A percentile compares a stretch with the other conserved stretches of the same genome.
Evolutionary conservation across 2,888 invertebrate genomes (phyloP).

Genomic region (Chaitophorus viminalis): DNA sequence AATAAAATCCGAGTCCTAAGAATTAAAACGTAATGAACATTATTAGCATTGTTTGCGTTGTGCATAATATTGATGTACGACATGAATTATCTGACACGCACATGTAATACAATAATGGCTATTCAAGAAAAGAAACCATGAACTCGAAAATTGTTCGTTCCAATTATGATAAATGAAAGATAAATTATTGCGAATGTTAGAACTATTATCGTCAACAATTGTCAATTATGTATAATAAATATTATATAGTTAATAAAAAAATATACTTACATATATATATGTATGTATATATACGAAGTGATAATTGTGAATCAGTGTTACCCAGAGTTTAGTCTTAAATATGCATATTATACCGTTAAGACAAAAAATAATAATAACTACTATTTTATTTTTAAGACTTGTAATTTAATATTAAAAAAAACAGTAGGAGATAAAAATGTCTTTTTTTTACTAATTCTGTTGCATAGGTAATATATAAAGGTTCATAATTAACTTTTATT

Average conservation of each 20-base stretch:
- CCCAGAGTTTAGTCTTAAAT: background rate
- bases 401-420: too few relatives aligned
- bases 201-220: constrained; percentile 34
- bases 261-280: too few relatives aligned
- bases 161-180: constrained; percentile 48
- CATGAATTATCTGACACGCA: background rate
- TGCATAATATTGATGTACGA: background rate
- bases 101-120: constrained; percentile 13
- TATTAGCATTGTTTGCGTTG: background rate
- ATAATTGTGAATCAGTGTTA: background rate
- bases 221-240: constrained; percentile 9
- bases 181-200: constrained; percentile 39
- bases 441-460: too few relatives aligned
- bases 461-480: too few relatives aligned
- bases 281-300: constrained; percentile 4
- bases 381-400: too few relatives aligned
- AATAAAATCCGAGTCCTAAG: too few relatives aligned
- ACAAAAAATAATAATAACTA: too few relatives aligned
- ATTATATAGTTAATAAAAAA: constrained; percentile 14
- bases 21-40: too few relatives aligned
- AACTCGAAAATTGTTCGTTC: constrained; percentile 17
- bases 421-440: too few relatives aligned
- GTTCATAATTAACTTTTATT: too few relatives aligned
- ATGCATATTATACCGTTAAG: background rate
- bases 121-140: constrained; percentile 2